phyloP scores from a whole-genome alignment of 2,113 vertebrate species.

The Anthoscopus minutus region DNA sequence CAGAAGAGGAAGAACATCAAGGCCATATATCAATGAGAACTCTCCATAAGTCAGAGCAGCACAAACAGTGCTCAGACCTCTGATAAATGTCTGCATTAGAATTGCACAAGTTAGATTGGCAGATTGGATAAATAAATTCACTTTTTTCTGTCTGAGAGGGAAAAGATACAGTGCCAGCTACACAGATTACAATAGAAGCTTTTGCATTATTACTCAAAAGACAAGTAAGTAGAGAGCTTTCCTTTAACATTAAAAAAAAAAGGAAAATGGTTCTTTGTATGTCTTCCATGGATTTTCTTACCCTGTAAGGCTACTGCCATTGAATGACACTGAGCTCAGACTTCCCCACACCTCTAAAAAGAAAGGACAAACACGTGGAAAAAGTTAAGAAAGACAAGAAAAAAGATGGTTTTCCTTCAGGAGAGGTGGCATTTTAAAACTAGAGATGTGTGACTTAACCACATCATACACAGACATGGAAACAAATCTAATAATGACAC shows the following conservation, averaged over 20 bases:
- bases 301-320: not conserved
- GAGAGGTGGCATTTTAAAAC: not conserved
- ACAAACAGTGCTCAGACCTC: not conserved
- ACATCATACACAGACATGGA: not conserved
- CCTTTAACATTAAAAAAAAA: not conserved
- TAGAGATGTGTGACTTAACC: not conserved
- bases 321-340: not conserved
- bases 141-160: not conserved
- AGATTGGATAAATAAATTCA: conserved; percentile 16
- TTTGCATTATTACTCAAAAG: not conserved
- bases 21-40: not conserved
- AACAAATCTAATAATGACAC: not conserved
- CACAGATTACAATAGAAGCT: not conserved
- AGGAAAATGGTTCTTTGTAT: not conserved
- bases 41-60: not conserved
- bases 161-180: not conserved
- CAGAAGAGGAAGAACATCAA: not conserved
- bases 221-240: not conserved
- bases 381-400: not conserved
- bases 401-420: not conserved
- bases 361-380: too few relatives aligned
- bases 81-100: not conserved
- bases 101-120: not conserved
- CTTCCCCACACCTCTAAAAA: not conserved
- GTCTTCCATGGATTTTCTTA: not conserved